Base-by-base conservation (phyloP, 2,888 invertebrate species). In the Limnephilus auricula region DNA sequence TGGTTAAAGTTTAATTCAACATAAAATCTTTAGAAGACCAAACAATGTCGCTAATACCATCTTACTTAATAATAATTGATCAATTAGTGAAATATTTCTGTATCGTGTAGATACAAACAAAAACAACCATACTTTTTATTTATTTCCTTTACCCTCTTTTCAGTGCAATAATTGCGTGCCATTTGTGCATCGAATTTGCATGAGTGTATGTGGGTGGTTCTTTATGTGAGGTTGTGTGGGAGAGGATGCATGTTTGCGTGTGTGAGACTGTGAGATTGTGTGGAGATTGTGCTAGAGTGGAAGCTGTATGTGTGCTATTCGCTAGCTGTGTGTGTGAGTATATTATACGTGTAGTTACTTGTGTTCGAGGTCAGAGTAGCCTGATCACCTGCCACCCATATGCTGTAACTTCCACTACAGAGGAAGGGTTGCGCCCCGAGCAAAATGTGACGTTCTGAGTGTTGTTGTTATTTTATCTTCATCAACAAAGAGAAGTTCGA, bases 371-470 rank as follows among this genome's bases (percentile, higher is more conserved):
- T 83, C 83, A 83, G 25, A 65, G 65, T 65, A 10, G 32, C 18
- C 32, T 25, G 83, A 18, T 83, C 83, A 83, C 83, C 83, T 83
- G 83, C 83, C 37, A 25, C 37, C 83, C 83, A 83, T 83, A 83
- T 83, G 83, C 37, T 37, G 83, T 83, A 34, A 83, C 37, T 32
- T 83, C 83, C n/a, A 65, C 9, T 25, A 9, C 65, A 25, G 65
- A 65, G 25, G 65, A 65, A 65, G 65, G 65, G 65, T 65, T 65
- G 65, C 65, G 65, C 65, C n/a, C n/a, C 25, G 9, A 25, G 25
- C 65, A n/a, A 65, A 65, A 65, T 65, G 9, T 65, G 65, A 65
- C 65, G 65, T 65, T 65, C 65, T 65, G 2, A 6, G 65, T 65
- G 65, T 65, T 65, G 50, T 50, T 50, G 65, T 65, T 65, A 25